Percentiles rank a stretch among this genome's conserved stretches.
phyloP scores from a whole-genome alignment of 2,113 vertebrate genomes.

The Oxyura jamaicensis region DNA sequence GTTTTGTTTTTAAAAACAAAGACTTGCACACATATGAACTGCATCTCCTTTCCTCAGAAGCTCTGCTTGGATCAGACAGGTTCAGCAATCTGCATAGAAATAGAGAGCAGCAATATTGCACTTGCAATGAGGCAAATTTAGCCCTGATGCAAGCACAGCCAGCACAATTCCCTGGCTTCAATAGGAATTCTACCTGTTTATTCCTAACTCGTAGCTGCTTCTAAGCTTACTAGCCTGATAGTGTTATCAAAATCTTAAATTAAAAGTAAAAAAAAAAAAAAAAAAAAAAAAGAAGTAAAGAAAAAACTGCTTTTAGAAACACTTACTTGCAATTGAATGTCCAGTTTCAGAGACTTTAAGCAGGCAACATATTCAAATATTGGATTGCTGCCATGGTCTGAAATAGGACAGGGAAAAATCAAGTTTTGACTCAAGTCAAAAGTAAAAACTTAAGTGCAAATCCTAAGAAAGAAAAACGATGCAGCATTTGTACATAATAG shows the following conservation, averaged over 20 bases:
- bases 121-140: constrained; percentile 10
- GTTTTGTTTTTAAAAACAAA: constrained; percentile 21
- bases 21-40: neutral
- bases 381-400: neutral
- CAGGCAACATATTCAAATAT: neutral
- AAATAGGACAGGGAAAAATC: neutral
- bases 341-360: neutral
- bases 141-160: neutral
- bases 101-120: neutral
- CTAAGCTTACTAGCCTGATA: neutral
- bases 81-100: constrained; percentile 20
- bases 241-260: neutral
- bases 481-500: neutral
- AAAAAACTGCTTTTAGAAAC: neutral
- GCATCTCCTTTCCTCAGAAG: neutral
- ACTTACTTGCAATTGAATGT: neutral
- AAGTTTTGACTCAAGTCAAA: neutral
- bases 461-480: neutral
- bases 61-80: neutral
- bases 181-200: neutral
- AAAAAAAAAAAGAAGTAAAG: neutral
- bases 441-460: neutral
- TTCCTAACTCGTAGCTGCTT: neutral
- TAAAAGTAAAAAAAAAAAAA: no score
- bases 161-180: neutral